Evolutionary conservation across 2,888 invertebrate species (phyloP), one percentile per base, ranked within the genome.

Genomic region (Cryptus viduatorius): DNA sequence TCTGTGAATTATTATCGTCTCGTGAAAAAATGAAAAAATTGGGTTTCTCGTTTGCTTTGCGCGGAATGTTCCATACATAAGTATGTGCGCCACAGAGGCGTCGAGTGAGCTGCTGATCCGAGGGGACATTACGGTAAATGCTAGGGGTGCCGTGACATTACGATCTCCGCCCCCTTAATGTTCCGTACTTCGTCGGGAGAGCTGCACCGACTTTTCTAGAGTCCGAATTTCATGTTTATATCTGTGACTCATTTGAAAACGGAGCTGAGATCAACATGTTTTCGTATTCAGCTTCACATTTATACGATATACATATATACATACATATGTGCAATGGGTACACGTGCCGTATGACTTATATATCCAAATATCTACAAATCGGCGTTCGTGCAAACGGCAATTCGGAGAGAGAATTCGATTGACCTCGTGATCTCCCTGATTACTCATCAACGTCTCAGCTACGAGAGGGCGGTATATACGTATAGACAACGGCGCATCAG

Each of bases 101-200:
- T 79, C 75, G 65, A 69, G 69, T 75, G 69, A 71, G 65, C 69
- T 79, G 75, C 69, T 67, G 68, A 72, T 76, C 79, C 56, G 31
- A 29, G 16, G 69, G 56, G 64, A 75, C 61, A 83, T 79, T 79
- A 83, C 24, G 53, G 73, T 75, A 75, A 83, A 72, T 78, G 67
- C 24, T 67, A 59, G 67, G 75, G 83, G 73, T 53, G 79, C 44
- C 53, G 19, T 64, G 73, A 79, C 53, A 75, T 68, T 79, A 44
- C 44, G 61, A 71, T 31, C 19, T 50, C 78, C 59, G 29, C 59
- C 59, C 10, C 64, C 75, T 44, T 78, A 82, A 82, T 73, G 73
- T 37, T 46, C 53, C 69, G 24, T 71, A 64, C 72, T 72, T 78
- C n/a, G 16, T 44, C n/a, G 72, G 10, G 44, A 72, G 59, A 50